phyloP scores from a whole-genome alignment of 2,113 vertebrate genomes.

The Sceloporus undulatus region DNA sequence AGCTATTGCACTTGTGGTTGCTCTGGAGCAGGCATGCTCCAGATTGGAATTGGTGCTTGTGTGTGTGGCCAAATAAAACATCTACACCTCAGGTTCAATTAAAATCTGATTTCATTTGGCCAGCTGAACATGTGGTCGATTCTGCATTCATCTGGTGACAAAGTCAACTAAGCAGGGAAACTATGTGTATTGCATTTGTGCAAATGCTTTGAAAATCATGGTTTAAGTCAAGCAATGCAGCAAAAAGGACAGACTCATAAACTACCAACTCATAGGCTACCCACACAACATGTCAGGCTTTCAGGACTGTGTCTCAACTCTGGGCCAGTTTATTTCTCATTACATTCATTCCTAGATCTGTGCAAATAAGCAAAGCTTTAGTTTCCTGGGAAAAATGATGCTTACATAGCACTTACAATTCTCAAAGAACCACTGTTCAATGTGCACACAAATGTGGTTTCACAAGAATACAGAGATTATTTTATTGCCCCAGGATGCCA shows the following conservation, averaged over 20 bases:
- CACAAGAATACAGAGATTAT: constrained; percentile 93
- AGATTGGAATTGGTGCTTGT: not conserved
- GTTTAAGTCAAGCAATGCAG: not conserved
- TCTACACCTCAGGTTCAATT: not conserved
- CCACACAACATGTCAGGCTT: constrained; percentile 23
- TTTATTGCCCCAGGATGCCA: constrained; percentile 96
- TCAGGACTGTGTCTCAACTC: constrained; percentile 49
- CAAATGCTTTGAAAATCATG: not conserved
- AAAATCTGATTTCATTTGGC: not conserved
- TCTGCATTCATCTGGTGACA: not conserved
- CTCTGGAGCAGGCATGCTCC: not conserved
- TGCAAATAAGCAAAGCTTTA: constrained; percentile 81
- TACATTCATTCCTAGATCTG: constrained; percentile 73
- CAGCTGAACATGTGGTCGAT: not conserved
- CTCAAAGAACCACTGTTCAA: constrained; percentile 88
- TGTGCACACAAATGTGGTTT: constrained; percentile 86
- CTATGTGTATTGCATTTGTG: not conserved
- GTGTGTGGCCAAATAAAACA: not conserved
- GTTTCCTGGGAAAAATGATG: constrained; percentile 83
- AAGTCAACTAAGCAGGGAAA: not conserved
- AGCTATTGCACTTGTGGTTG: too few species aligned
- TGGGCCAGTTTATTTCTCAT: constrained; percentile 67
- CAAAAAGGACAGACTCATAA: constrained; percentile 7
- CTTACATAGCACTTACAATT: constrained; percentile 82
- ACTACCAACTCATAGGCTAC: constrained; percentile 9